Evolutionary conservation across 2,113 vertebrate genomes (phyloP), one percentile per base, ranked within the genome.

Genomic region (Siphamia tubifer): DNA sequence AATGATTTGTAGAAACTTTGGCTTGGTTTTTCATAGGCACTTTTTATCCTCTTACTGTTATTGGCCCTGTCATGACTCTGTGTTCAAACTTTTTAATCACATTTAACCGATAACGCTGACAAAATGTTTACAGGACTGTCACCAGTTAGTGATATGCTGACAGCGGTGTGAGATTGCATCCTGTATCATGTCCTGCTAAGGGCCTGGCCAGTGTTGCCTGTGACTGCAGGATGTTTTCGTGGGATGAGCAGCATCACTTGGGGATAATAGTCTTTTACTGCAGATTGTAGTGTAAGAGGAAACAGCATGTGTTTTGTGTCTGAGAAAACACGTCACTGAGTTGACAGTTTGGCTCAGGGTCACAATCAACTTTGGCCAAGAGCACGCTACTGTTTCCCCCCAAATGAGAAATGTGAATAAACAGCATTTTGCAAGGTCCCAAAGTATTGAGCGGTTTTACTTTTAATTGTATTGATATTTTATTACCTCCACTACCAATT

Each of bases 221-320:
- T 65, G 72, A 79, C 68, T 61, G 27, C 74, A 74, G 84, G 87
- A 89, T 89, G 85, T 90, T 89, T 88, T 81, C 25, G 65, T 73
- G 84, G 80, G 87, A 86, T 88, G 83, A 86, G 84, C 77, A 24
- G 65, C 56, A 82, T 81, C 84, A 58, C 82, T 67, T 40, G 81
- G 82, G 80, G 77, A 86, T 83, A 85, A 84, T 66, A 44, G 67
- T 68, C 66, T 72, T 88, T 83, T 60, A 77, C 63, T 66, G 69
- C 68, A 77, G 77, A 87, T 80, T 83, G 77, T 72, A 68, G 38
- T 19, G 67, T 39, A 68, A 74, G 72, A 68, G 77, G n/a, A 74
- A 84, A 83, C 68, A 53, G 71, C 82, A 87, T 88, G 86, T 90
- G 89, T 54, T 84, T 66, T 68, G 74, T 19, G 49, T 90, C 75